These are phyloP conservation scores for Tipula vernalis DNA, from an alignment of 2,888 invertebrate genomes.

Conservation along the genomic window DNA sequence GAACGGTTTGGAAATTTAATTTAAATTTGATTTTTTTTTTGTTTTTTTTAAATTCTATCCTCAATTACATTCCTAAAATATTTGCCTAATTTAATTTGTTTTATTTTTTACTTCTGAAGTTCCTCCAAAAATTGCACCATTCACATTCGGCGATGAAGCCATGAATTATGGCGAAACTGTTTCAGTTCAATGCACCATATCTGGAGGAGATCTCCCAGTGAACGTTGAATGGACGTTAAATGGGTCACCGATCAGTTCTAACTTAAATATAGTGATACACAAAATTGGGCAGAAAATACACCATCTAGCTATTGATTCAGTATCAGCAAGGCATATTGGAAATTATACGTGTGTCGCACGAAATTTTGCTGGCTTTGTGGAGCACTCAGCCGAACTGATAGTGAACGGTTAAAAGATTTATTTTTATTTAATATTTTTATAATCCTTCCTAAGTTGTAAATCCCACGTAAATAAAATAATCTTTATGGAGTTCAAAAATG, in stretches of 20 bases:
- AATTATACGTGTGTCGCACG: conserved; percentile 57
- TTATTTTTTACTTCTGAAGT: conserved; percentile 37
- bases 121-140: conserved; percentile 59
- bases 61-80: too few relatives aligned
- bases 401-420: conserved; percentile 40
- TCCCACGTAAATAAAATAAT: not conserved
- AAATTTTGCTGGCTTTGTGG: conserved; percentile 48
- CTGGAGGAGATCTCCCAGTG: conserved; percentile 52
- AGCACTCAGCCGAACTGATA: conserved; percentile 45
- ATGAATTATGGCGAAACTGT: conserved; percentile 50
- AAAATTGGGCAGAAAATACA: conserved; percentile 47
- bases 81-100: not conserved
- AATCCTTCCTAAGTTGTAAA: not conserved
- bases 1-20: conserved; percentile 42
- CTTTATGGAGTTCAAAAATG: too few relatives aligned
- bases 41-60: not conserved
- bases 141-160: conserved; percentile 54
- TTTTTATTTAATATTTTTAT: not conserved
- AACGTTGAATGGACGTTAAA: conserved; percentile 56
- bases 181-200: conserved; percentile 45
- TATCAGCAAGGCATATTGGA: conserved; percentile 54
- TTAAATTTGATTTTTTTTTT: not conserved
- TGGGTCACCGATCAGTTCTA: conserved; percentile 30
- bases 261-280: conserved; percentile 39
- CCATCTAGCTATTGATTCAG: conserved; percentile 54